Percentiles rank a stretch among this genome's conserved stretches.
phyloP scores from a whole-genome alignment of 2,113 vertebrate species.

The Pantherophis guttatus region DNA sequence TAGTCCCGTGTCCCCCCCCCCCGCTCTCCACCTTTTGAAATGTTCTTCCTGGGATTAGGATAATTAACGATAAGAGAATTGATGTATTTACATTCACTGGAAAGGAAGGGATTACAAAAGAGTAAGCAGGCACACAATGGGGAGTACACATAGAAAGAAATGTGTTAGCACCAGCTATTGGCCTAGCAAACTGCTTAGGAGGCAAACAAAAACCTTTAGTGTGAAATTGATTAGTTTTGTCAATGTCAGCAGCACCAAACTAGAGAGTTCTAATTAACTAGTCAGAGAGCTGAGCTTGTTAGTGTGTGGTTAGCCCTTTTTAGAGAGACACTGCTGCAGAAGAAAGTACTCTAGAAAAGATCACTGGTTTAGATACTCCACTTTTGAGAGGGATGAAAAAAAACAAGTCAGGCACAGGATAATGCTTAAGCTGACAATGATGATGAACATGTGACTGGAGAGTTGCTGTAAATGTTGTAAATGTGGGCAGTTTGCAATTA shows the following conservation, averaged over 20 bases:
- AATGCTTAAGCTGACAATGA: not conserved
- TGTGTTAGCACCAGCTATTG: not conserved
- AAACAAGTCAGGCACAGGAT: not conserved
- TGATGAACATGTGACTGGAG: not conserved
- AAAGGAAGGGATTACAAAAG: not conserved
- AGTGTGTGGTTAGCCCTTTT: not conserved
- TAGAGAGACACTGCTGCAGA: not conserved
- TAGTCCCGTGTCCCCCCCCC: not conserved
- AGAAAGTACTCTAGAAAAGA: not conserved
- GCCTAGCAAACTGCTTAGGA: not conserved
- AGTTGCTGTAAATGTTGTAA: not conserved
- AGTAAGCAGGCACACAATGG: not conserved
- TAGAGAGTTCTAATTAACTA: not conserved
- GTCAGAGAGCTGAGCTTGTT: not conserved
- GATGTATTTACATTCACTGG: not conserved
- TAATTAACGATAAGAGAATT: not conserved
- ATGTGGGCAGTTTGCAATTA: not conserved
- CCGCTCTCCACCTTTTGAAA: not conserved
- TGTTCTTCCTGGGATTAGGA: not conserved
- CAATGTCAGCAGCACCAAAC: not conserved
- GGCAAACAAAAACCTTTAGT: not conserved
- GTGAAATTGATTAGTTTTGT: not conserved
- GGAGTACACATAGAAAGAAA: not conserved
- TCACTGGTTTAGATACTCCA: not conserved
- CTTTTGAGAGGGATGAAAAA: not conserved